Conservation (phyloP, 2,797 vertebrate genomes). For the Tinamus major region DNA sequence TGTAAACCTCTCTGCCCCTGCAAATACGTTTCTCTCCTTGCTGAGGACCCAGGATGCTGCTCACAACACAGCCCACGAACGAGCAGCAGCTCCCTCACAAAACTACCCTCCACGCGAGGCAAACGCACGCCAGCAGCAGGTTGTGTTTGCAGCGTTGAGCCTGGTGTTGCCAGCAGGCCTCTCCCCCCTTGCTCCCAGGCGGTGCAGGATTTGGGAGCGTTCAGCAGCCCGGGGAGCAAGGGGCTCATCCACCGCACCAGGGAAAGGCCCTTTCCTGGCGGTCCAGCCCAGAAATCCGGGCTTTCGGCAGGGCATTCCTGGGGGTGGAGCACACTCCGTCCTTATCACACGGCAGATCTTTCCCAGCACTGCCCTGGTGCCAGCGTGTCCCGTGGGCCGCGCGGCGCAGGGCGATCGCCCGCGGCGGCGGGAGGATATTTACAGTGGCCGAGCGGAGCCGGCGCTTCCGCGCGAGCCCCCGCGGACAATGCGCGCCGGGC, state of each 20-base stretch:
- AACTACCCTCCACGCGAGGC: neutral
- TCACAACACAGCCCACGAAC: neutral
- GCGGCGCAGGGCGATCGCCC: slow-evolving; percentile 80
- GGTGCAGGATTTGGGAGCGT: slow-evolving; percentile 50
- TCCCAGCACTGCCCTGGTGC: slow-evolving; percentile 88
- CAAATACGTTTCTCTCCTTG: neutral
- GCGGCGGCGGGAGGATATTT: slow-evolving; percentile 83
- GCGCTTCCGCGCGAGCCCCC: slow-evolving; percentile 78
- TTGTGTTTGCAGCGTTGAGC: rapidly evolving
- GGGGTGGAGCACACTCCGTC: slow-evolving; percentile 83
- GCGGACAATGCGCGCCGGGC: slow-evolving; percentile 73
- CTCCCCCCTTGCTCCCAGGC: neutral
- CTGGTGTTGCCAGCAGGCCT: neutral
- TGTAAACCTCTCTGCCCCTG: rapidly evolving
- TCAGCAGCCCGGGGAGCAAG: neutral
- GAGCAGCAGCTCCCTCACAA: neutral
- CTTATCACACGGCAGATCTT: slow-evolving; percentile 86
- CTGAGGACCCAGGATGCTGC: neutral
- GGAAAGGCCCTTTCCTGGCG: slow-evolving; percentile 82
- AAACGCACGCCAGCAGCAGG: neutral
- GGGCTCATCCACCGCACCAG: slow-evolving; percentile 20
- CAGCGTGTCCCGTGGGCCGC: slow-evolving; percentile 85
- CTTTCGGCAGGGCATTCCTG: slow-evolving; percentile 71
- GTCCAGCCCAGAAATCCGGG: neutral
- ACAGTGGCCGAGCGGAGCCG: slow-evolving; percentile 79